Evolutionary conservation across 2,113 vertebrate genomes (phyloP), one percentile per base, ranked within the genome.

Genomic region (Dicerorhinus sumatrensis): DNA sequence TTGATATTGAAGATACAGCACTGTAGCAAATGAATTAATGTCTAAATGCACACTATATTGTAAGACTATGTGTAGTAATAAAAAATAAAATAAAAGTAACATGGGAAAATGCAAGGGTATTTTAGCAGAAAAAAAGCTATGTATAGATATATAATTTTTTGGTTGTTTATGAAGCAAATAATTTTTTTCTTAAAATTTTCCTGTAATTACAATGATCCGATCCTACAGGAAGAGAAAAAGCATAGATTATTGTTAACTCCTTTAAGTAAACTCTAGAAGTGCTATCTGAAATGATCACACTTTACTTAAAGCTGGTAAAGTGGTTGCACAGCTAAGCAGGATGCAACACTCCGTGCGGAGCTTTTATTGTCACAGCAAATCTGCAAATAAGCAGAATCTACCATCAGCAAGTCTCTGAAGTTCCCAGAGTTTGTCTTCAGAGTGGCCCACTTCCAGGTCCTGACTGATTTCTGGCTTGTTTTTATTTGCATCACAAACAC

Each of bases 41-140:
- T 72, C 72, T 87, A 90, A 95, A 8, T 83, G 33, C 1, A 46
- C 25, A 3, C 54, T 51, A 25, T 80, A 3, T 46, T 51, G 21
- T 80, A 79, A 91, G 25, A 89, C 27, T n/a, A 62, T 51, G 13
- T 77, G 4, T 56, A 70, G 21, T 36, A 83, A 33, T 81, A 96
- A 80, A 51, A 97, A 94, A 67, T 63, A 91, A 94, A 85, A 85
- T 48, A 63, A 5, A 77, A 90, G 9, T 36, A 65, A 62, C 29
- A 42, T 90, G 8, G 13, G 36, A 83, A 82, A 92, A 89, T 46
- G 5, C 5, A 69, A 42, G 48, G 2, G 5, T 36, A 39, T 31
- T 89, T 97, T 81, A 88, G 25, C 62, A 18, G 2, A 14, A 75
- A 84, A 29, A 96, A 69, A 39, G 0, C 10, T 77, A 62, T 6